Evolutionary conservation across 2,797 vertebrate species (phyloP).

Genomic region (Periophthalmus magnuspinnatus): DNA sequence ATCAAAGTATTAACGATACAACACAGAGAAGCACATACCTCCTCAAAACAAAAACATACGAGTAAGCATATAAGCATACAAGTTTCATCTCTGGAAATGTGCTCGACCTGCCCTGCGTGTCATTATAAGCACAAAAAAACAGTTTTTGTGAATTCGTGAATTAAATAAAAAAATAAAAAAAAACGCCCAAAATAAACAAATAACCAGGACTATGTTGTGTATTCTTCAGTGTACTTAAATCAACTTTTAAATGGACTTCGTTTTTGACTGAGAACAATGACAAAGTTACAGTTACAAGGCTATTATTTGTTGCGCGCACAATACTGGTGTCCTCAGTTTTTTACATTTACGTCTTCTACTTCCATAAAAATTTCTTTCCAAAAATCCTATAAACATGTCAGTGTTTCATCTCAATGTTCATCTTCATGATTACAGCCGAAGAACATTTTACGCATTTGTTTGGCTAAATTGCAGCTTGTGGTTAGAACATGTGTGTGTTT

Average conservation of each 20-base stretch:
- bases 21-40: background rate
- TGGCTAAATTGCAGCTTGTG: no score
- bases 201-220: background rate
- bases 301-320: background rate
- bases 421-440: background rate
- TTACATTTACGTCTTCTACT: background rate
- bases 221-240: background rate
- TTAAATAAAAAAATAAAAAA: no score
- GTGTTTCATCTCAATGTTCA: background rate
- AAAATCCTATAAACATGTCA: background rate
- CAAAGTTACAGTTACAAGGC: background rate
- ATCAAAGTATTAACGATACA: background rate
- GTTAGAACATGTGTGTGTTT: no score
- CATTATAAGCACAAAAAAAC: background rate
- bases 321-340: background rate
- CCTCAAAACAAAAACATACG: background rate
- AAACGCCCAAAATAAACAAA: background rate
- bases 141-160: background rate
- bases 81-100: background rate
- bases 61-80: background rate
- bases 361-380: background rate
- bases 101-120: background rate
- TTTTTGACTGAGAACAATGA: background rate
- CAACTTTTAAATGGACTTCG: background rate
- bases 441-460: no score